Evolutionary conservation across 2,888 invertebrate genomes (phyloP), one percentile per base, ranked within the genome.

Genomic region (Agrotis exclamationis): DNA sequence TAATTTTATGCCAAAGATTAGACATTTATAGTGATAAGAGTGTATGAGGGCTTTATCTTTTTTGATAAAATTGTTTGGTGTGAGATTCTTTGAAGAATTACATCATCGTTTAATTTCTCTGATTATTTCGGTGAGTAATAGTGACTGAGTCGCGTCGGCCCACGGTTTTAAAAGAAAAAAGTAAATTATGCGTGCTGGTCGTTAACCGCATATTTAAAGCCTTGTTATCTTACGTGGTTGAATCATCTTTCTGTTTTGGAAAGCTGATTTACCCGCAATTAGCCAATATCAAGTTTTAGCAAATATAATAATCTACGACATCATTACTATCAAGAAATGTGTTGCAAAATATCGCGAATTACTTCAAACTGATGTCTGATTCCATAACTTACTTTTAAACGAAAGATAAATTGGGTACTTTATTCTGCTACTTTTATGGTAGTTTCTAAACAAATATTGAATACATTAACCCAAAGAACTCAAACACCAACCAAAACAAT

Each of bases 101-200:
- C 71, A 75, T 82, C 79, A 81, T 69, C 47, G 39, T 60, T 70
- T 44, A 65, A 58, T 73, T 67, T 64, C 51, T 51, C 66, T 3
- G 48, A 45, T 51, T 60, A 69, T 82, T 69, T 81, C 53, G 48
- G 51, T 81, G 54, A 71, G n/a, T 76, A 48, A 63, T 24, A 16
- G 13, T 54, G 6, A 16, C n/a, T 50, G 56, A 47, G 22, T 66
- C 22, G 44, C 5, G 11, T 13, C 18, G 47, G 20, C 53, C 54
- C 9, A 64, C 39, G 48, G 39, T 39, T 39, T 22, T 22, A 5
- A 18, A 14, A 53, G 44, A 22, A 45, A 59, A 9, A 56, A n/a
- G 18, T 59, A 24, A 58, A 58, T 64, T 51, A 48, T 57, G 44
- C 2, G 18, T 57, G 47, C 24, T 28, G 44, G 48, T 62, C 24